Conservation (phyloP, 2,888 invertebrate species). For the Sycophila texana region DNA sequence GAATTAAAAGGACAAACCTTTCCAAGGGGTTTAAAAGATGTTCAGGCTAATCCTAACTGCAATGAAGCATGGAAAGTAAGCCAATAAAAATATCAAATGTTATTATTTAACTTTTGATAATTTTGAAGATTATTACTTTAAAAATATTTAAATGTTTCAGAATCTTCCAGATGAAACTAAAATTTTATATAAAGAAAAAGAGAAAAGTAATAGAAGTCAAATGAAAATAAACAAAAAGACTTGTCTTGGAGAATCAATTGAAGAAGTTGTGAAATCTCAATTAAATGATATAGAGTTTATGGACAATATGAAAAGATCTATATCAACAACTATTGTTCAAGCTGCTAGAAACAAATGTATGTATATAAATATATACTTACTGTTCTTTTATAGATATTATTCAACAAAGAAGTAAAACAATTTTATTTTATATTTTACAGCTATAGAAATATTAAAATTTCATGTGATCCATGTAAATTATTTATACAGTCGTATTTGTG, state of each 20-base stretch:
- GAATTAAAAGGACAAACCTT: slow-evolving; percentile 64
- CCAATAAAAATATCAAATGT: slow-evolving; percentile 7
- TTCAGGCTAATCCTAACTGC: slow-evolving; percentile 63
- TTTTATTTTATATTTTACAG: slow-evolving; percentile 58
- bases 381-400: neutral
- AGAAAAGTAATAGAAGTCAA: slow-evolving; percentile 62
- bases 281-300: slow-evolving; percentile 57
- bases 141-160: slow-evolving; percentile 55
- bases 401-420: neutral
- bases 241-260: slow-evolving; percentile 64
- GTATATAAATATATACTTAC: slow-evolving; percentile 6
- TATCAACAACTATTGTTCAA: slow-evolving; percentile 58
- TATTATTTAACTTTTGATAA: slow-evolving; percentile 14
- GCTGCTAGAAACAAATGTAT: slow-evolving; percentile 59
- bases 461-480: slow-evolving; percentile 72
- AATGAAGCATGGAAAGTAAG: slow-evolving; percentile 68
- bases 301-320: slow-evolving; percentile 63
- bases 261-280: slow-evolving; percentile 60
- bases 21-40: slow-evolving; percentile 64
- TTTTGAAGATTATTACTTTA: neutral
- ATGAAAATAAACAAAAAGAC: slow-evolving; percentile 64
- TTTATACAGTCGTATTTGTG: slow-evolving; percentile 65
- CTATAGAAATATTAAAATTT: slow-evolving; percentile 63
- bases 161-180: slow-evolving; percentile 60
- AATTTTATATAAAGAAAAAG: slow-evolving; percentile 64